phyloP scores from a whole-genome alignment of 2,113 vertebrate species.

The Ceratotherium simum region DNA sequence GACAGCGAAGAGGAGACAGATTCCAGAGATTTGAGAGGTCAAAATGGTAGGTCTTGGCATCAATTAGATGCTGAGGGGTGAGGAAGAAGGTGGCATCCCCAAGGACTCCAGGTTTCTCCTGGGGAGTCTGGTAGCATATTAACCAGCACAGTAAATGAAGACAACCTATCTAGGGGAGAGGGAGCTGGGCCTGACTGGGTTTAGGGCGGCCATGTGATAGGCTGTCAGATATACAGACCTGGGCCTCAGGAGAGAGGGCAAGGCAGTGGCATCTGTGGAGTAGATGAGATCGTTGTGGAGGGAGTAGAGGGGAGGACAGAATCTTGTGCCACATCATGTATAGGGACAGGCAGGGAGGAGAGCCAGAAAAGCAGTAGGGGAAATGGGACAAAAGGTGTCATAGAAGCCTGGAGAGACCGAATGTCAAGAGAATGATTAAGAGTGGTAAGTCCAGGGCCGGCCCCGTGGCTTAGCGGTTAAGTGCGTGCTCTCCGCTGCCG shows the following conservation, averaged over 20 bases:
- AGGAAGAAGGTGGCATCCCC: not conserved
- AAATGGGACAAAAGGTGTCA: not conserved
- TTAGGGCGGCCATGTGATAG: accelerated
- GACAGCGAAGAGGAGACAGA: not conserved
- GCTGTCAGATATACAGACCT: accelerated
- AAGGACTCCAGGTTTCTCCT: not conserved
- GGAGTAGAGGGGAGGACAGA: not conserved
- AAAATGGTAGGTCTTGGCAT: not conserved
- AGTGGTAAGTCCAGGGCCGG: not conserved
- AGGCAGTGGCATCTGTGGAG: not conserved
- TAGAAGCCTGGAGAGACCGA: not conserved
- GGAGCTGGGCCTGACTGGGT: not conserved
- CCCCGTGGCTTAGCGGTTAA: too few relatives aligned
- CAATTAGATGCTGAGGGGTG: too few relatives aligned
- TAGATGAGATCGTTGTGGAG: accelerated
- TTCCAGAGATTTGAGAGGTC: not conserved
- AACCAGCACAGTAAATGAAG: not conserved
- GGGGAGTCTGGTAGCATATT: not conserved
- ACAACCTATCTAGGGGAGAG: not conserved
- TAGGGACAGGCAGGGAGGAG: not conserved
- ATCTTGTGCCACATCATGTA: not conserved
- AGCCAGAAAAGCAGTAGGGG: not conserved
- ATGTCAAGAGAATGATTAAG: not conserved
- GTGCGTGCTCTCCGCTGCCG: too few relatives aligned
- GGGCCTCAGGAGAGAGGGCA: not conserved